Evolutionary conservation across 2,888 invertebrate species (phyloP), one percentile per base, ranked within the genome.

Genomic region (Noctua janthina): DNA sequence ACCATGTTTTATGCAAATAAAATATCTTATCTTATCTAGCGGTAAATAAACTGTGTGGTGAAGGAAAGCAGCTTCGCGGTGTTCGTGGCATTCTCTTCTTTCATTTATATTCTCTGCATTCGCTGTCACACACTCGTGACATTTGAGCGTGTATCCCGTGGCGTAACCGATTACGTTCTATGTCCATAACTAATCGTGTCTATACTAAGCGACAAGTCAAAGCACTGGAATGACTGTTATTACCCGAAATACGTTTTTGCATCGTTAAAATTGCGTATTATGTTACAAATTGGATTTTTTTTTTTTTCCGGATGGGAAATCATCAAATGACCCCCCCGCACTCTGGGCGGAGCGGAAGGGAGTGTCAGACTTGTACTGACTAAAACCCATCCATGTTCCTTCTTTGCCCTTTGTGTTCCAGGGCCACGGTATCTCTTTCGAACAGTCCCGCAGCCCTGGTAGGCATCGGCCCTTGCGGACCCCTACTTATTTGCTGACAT

Each of bases 101-200:
- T 39, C 20, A 39, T 39, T 66, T 39, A 1, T 20, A 39, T 66
- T 64, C 35, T 17, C 8, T 2, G 0, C 10, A 64, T 62, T 64
- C 17, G 8, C 17, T 35, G 39, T 66, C 39, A 20, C 39, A 39
- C 10, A 66, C 20, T 39, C 10, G 39, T 39, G 39, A 64, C 7
- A 15, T 11, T 66, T 3, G 0, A 39, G 10, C 66, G 39, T 39
- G 39, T 66, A 66, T 66, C 8, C 39, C 66, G 39, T 43, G 23
- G 67, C 43, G 13, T 23, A 39, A 43, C 67, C 43, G 67, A 67
- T 43, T 35, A 76, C 54, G 15, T 78, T 85, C 74, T 70, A 74
- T 73, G 68, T 74, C 54, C 75, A 83, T 81, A 82, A 88, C 85
- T 89, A 91, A 91, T 90, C 84, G 78, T 90, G 86, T 90, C 91